These are phyloP conservation scores for Planiliza haematocheilus DNA, from an alignment of 2,113 vertebrate genomes.

Conservation along the genomic window DNA sequence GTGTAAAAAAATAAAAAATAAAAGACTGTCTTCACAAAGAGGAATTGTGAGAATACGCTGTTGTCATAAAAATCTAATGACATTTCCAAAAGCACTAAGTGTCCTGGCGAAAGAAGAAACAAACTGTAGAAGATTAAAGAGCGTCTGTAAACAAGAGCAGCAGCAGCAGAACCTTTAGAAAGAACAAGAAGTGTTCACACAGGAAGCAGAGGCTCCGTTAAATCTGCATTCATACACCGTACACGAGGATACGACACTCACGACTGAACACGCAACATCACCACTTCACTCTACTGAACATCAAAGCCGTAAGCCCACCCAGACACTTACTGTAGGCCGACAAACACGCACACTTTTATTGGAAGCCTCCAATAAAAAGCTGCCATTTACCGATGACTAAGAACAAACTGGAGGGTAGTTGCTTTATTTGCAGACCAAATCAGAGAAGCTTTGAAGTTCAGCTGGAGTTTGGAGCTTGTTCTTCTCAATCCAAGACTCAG, in stretches of 20 bases:
- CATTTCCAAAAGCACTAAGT: no score
- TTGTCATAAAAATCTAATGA: no score
- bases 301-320: conserved; percentile 27
- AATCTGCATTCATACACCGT: conserved; percentile 5
- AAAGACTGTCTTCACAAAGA: no score
- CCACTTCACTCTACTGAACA: conserved; percentile 28
- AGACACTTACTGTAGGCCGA: neutral
- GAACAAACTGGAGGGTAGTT: conserved; percentile 18
- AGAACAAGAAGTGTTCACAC: neutral
- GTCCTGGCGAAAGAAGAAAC: no score
- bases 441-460: conserved; percentile 18
- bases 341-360: conserved; percentile 5
- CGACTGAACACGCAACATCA: conserved; percentile 4
- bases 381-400: conserved; percentile 1
- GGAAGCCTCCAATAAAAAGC: conserved; percentile 1
- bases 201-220: neutral
- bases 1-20: no score
- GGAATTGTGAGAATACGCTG: no score
- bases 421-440: conserved; percentile 8
- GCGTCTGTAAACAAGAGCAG: no score
- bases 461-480: conserved; percentile 1
- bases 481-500: neutral
- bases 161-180: neutral
- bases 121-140: no score
- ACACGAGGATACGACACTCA: neutral